Evolutionary conservation across 2,113 vertebrate species (phyloP), one percentile per base, ranked within the genome.

Genomic region (Chascanopsetta lugubris): DNA sequence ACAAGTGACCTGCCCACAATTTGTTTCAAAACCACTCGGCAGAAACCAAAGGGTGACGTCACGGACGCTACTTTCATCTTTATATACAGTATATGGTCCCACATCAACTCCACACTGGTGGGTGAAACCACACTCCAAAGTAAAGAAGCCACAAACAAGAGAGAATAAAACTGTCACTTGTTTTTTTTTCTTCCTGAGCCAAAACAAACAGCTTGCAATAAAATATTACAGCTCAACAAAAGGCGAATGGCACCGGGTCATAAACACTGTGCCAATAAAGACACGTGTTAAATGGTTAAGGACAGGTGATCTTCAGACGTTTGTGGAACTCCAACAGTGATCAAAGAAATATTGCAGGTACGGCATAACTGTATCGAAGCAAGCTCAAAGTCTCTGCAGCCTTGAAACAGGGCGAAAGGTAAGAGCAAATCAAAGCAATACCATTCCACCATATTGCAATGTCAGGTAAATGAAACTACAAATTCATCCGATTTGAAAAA

Each of bases 101-200:
- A 38, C 36, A 38, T 17, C 59, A 2, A 29, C 42, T 40, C 48
- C 49, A 40, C 36, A 48, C 32, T 27, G 66, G 59, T 56, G 72
- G 72, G 25, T 61, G 40, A 71, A 63, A 75, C 61, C 38, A 26
- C 32, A 48, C 57, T 61, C 46, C 17, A 43, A 79, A 79, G 76
- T 32, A 12, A 77, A 60, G 60, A 53, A 18, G 45, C 20, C 26
- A 22, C 34, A 54, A 50, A 32, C 21, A 0, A 54, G 9, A 26
- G 56, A 46, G 63, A 75, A 55, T 55, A 40, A 49, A 48, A 55
- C 36, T 43, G 36, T 51, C 9, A 43, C 20, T 24, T 26, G 18
- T 43, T 50, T 6, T 13, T 43, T 50, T 6, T 13, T 53, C 56
- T 45, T 7, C 29, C 21, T 18, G 42, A 61, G 21, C 18, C 26